Conservation (phyloP, 2,113 vertebrate genomes). For the Hassar affinis region DNA sequence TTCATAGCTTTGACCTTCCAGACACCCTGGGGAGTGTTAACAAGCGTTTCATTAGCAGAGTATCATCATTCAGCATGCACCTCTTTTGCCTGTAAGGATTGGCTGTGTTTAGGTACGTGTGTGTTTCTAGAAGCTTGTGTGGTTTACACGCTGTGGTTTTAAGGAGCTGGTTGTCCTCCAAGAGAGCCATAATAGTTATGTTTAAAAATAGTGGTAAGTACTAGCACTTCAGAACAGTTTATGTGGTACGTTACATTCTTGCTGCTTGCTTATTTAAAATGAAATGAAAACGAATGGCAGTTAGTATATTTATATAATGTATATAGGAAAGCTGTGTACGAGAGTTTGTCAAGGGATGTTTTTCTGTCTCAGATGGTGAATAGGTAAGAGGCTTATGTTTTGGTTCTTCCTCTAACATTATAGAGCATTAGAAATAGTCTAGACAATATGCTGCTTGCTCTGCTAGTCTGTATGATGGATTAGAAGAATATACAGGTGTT, state of each 20-base stretch:
- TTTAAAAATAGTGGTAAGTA: slow-evolving; percentile 10
- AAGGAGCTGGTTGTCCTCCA: not conserved
- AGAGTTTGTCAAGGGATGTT: not conserved
- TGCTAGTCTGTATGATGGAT: not conserved
- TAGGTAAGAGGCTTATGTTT: not conserved
- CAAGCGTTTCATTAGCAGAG: slow-evolving; percentile 36
- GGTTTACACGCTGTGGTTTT: not conserved
- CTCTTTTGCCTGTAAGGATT: slow-evolving; percentile 15
- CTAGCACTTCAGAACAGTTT: not conserved
- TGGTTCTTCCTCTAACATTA: not conserved
- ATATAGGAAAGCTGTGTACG: not conserved
- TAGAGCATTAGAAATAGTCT: not conserved
- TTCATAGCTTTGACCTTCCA: not conserved
- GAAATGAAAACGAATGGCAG: not conserved
- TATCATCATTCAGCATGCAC: not conserved
- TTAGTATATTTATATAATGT: not conserved
- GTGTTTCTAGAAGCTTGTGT: not conserved
- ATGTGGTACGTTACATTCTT: not conserved
- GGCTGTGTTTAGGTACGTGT: slow-evolving; percentile 14
- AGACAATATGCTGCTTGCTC: not conserved
- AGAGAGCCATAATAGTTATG: not conserved
- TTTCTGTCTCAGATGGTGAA: not conserved
- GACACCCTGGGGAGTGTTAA: slow-evolving; percentile 14
- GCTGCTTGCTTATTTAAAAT: not conserved
- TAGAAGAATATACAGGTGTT: not conserved